Evolutionary conservation across 2,113 vertebrate genomes (phyloP).

Genomic region (Neolamprologus hecqui): DNA sequence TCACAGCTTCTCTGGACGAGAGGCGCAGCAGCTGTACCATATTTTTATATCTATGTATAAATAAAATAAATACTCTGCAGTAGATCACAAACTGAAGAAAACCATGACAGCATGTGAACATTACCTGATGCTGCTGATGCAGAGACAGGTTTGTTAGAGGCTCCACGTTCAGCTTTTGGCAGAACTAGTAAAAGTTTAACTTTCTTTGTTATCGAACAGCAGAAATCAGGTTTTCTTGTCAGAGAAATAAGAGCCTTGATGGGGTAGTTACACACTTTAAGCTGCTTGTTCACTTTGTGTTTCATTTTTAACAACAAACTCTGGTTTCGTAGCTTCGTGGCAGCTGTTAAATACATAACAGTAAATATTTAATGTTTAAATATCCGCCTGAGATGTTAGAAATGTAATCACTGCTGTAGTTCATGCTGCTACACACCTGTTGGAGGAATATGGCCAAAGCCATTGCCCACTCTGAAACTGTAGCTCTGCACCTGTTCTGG

Average conservation of each 20-base stretch:
- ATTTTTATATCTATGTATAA: not conserved
- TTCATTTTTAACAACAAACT: not conserved
- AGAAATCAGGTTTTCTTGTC: not conserved
- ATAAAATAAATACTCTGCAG: not conserved
- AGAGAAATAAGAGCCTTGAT: not conserved
- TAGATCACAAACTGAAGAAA: not conserved
- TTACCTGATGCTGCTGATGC: not conserved
- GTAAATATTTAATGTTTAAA: not conserved
- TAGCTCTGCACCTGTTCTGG: not conserved
- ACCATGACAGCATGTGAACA: not conserved
- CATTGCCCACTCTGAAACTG: rapidly evolving
- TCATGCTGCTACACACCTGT: rapidly evolving
- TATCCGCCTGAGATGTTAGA: not conserved
- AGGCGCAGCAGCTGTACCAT: not conserved
- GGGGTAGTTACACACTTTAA: not conserved
- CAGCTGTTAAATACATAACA: not conserved
- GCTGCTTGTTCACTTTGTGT: rapidly evolving
- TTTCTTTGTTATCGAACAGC: not conserved
- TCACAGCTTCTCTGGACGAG: not conserved
- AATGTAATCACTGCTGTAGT: not conserved
- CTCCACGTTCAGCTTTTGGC: not conserved
- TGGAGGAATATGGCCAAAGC: not conserved
- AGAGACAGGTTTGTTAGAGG: rapidly evolving
- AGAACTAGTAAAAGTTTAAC: not conserved
- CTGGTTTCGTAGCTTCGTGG: not conserved